Conservation (phyloP, 2,113 vertebrate species). For the Plectropomus leopardus region DNA sequence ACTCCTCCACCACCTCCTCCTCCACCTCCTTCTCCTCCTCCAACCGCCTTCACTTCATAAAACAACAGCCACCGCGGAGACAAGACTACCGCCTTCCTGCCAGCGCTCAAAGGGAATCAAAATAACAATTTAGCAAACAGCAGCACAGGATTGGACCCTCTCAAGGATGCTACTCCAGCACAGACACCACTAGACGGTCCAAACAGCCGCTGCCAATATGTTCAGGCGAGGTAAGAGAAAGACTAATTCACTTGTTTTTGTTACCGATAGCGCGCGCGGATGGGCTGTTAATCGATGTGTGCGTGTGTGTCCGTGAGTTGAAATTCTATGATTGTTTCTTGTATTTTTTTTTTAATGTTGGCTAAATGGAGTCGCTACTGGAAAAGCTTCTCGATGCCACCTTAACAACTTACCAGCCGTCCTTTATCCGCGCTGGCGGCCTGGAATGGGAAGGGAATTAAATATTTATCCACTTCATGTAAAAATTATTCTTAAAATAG, state of each 20-base stretch:
- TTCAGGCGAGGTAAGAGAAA: slow-evolving; percentile 79
- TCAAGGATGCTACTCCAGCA: slow-evolving; percentile 76
- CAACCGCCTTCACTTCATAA: slow-evolving; percentile 36
- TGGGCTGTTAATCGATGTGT: neutral
- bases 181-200: slow-evolving; percentile 69
- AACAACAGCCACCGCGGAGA: slow-evolving; percentile 51
- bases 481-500: slow-evolving; percentile 77
- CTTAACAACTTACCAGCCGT: slow-evolving; percentile 23
- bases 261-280: neutral
- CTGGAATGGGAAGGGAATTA: slow-evolving; percentile 52
- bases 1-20: neutral
- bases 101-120: slow-evolving; percentile 47
- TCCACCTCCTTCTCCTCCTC: slow-evolving; percentile 8
- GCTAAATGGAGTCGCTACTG: neutral
- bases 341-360: neutral
- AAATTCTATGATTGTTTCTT: neutral
- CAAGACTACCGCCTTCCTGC: slow-evolving; percentile 29
- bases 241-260: slow-evolving; percentile 17
- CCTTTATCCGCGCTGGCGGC: slow-evolving; percentile 8
- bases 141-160: slow-evolving; percentile 32
- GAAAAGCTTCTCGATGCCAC: neutral
- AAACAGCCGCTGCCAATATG: slow-evolving; percentile 78
- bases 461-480: slow-evolving; percentile 80
- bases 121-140: slow-evolving; percentile 43
- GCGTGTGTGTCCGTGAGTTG: slow-evolving; percentile 1